phyloP scores from a whole-genome alignment of 1,140 invertebrate species.

The Brachionus plicatilis region DNA sequence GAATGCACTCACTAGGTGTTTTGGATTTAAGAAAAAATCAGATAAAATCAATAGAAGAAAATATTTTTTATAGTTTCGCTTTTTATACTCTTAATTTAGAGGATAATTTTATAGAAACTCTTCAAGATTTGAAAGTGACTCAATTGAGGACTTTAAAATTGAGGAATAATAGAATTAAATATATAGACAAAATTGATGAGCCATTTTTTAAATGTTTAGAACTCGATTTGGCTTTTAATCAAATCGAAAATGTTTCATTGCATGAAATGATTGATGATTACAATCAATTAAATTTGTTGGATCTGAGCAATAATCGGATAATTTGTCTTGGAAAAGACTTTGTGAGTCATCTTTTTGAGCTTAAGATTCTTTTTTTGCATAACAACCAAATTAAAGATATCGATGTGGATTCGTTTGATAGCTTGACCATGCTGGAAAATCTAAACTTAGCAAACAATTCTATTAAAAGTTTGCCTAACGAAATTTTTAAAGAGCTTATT shows the following conservation, averaged over 20 bases:
- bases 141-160: background rate
- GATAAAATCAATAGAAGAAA: background rate
- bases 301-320: slow-evolving; percentile 4
- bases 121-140: background rate
- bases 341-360: background rate
- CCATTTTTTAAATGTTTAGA: background rate
- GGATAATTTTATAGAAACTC: background rate
- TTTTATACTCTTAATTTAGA: background rate
- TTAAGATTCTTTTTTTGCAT: background rate
- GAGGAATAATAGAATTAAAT: background rate
- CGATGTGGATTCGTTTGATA: background rate
- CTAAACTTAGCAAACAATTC: background rate
- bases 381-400: background rate
- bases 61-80: background rate
- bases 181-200: background rate
- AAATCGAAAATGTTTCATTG: background rate
- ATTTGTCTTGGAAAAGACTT: background rate
- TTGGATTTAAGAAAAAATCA: background rate
- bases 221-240: background rate
- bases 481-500: background rate
- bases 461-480: background rate
- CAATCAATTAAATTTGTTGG: background rate
- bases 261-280: background rate
- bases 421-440: background rate
- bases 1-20: background rate